These are phyloP conservation scores for Myodes glareolus DNA, from an alignment of 2,113 vertebrate genomes.

Conservation along the genomic window DNA sequence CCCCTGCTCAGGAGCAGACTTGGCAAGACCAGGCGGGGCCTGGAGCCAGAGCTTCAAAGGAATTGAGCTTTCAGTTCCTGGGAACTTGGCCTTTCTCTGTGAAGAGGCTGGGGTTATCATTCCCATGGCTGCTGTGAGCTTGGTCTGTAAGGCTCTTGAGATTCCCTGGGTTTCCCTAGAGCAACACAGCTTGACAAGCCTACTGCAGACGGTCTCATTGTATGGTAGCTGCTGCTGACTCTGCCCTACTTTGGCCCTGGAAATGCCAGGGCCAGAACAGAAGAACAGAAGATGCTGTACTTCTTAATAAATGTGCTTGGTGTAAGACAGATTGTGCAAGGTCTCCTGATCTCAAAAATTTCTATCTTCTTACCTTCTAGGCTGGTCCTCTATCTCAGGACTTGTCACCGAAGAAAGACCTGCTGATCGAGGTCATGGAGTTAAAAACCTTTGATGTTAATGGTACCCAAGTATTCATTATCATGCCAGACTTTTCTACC, in stretches of 20 bases:
- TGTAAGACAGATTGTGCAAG: not conserved
- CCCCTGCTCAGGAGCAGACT: not conserved
- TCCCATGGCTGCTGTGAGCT: not conserved
- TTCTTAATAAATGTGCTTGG: not conserved
- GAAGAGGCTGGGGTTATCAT: not conserved
- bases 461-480: not conserved
- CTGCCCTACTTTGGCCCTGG: not conserved
- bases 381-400: not conserved
- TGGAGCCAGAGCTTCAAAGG: not conserved
- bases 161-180: not conserved
- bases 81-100: not conserved
- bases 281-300: not conserved
- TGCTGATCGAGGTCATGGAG: not conserved
- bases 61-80: not conserved
- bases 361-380: not conserved
- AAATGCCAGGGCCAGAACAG: no score
- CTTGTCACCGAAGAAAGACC: not conserved
- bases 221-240: not conserved
- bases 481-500: not conserved
- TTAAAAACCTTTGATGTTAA: not conserved
- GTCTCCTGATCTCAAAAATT: not conserved
- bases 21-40: not conserved
- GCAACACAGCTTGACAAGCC: not conserved
- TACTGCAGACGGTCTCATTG: not conserved
- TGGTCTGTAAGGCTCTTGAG: not conserved